Conservation (phyloP, 2,888 invertebrate genomes). For the Ferdinandea cuprea region DNA sequence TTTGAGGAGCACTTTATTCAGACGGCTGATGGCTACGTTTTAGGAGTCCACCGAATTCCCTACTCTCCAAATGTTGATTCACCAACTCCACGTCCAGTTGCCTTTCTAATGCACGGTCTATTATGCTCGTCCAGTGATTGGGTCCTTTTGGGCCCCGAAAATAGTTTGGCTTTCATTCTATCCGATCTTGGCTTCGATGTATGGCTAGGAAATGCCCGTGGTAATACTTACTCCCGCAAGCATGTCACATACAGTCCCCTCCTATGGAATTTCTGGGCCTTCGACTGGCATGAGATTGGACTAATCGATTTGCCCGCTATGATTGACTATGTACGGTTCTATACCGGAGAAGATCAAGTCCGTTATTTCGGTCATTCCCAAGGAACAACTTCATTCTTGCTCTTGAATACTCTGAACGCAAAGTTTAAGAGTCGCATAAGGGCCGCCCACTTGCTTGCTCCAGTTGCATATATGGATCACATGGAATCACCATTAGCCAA, state of each 20-base stretch:
- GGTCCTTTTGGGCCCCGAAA: constrained; percentile 77
- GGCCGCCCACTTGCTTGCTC: constrained; percentile 79
- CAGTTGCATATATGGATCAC: constrained; percentile 78
- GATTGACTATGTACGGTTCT: constrained; percentile 77
- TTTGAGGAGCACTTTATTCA: constrained; percentile 85
- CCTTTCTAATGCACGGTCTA: constrained; percentile 79
- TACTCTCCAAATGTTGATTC: constrained; percentile 76
- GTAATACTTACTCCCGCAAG: constrained; percentile 78
- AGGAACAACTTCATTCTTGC: constrained; percentile 78
- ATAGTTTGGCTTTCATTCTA: constrained; percentile 77
- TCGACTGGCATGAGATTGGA: constrained; percentile 80
- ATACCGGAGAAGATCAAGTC: constrained; percentile 75
- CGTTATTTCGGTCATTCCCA: constrained; percentile 79
- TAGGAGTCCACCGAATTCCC: constrained; percentile 80
- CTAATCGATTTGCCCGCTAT: constrained; percentile 79
- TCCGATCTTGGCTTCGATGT: constrained; percentile 79
- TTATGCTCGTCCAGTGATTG: constrained; percentile 79
- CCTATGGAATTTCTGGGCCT: constrained; percentile 78
- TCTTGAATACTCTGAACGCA: constrained; percentile 76
- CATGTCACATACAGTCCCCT: constrained; percentile 76
- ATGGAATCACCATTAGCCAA: constrained; percentile 83
- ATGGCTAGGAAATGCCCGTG: constrained; percentile 80
- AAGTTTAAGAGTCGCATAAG: constrained; percentile 77
- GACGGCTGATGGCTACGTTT: constrained; percentile 79
- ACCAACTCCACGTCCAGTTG: constrained; percentile 74